A percentile compares a stretch with the other conserved stretches of the same genome.
phyloP scores from a whole-genome alignment of 1,140 invertebrate genomes.

The Battus philenor region DNA sequence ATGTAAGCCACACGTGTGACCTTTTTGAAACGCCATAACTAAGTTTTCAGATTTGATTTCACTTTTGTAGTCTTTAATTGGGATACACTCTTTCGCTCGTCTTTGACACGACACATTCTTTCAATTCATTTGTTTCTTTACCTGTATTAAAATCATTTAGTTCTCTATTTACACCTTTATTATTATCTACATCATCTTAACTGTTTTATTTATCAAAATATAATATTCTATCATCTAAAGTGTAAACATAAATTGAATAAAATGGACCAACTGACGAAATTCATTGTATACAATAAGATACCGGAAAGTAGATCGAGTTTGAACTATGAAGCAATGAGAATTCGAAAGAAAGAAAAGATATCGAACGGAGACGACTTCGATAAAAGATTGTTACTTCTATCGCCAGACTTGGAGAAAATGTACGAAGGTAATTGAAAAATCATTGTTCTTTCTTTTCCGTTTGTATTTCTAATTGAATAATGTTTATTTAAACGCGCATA shows the following conservation, averaged over 20 bases:
- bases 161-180: neutral
- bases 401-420: conserved; percentile 42
- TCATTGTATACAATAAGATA: conserved; percentile 56
- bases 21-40: conserved; percentile 6
- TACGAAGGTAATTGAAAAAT: conserved; percentile 38
- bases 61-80: neutral
- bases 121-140: neutral
- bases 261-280: conserved; percentile 58
- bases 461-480: too few relatives aligned
- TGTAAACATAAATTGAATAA: neutral
- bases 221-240: neutral
- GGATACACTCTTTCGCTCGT: neutral
- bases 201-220: neutral
- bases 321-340: conserved; percentile 43
- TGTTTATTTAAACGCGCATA: too few relatives aligned
- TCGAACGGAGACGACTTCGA: conserved; percentile 31
- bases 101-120: neutral
- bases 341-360: conserved; percentile 36
- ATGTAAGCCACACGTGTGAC: conserved; percentile 1
- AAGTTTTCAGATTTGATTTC: too few relatives aligned
- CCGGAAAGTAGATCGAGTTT: conserved; percentile 40
- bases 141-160: neutral
- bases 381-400: conserved; percentile 46
- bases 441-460: neutral
- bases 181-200: neutral